A percentile compares a stretch with the other conserved stretches of the same genome.
These are phyloP conservation scores for Hirudo medicinalis DNA, from an alignment of 1,140 invertebrate genomes.

Conservation along the genomic window DNA sequence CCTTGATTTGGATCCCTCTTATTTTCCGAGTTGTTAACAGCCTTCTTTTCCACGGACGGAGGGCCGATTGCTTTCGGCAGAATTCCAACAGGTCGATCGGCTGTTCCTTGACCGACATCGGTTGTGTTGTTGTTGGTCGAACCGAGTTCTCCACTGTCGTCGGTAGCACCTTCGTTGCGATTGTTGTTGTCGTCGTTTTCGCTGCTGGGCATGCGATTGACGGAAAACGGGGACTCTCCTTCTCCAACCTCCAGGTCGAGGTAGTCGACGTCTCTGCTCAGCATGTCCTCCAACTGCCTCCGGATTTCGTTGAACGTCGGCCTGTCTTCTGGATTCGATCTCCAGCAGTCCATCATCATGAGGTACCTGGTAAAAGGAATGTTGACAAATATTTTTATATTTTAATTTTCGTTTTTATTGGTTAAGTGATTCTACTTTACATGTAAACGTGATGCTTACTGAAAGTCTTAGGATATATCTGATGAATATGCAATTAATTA, in stretches of 20 bases:
- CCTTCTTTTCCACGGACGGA: too few relatives aligned
- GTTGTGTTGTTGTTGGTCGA: background rate
- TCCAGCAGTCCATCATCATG: constrained; percentile 67
- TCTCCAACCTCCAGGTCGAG: constrained; percentile 35
- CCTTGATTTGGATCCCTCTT: too few relatives aligned
- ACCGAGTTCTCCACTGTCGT: background rate
- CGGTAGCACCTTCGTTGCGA: background rate
- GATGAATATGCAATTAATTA: too few relatives aligned
- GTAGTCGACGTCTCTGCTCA: constrained; percentile 36
- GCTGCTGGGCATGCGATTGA: background rate
- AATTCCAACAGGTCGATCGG: too few relatives aligned
- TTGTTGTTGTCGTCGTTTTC: constrained; percentile 7
- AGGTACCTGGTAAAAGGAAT: constrained; percentile 45
- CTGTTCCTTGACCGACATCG: background rate
- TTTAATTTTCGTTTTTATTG: too few relatives aligned
- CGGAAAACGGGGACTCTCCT: background rate
- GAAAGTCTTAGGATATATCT: too few relatives aligned
- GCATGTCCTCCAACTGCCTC: constrained; percentile 52
- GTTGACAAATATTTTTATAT: background rate
- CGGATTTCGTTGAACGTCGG: constrained; percentile 57
- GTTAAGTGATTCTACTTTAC: too few relatives aligned
- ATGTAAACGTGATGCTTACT: too few relatives aligned
- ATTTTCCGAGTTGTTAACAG: too few relatives aligned
- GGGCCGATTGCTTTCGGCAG: too few relatives aligned
- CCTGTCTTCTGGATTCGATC: constrained; percentile 55